A percentile compares a stretch with the other conserved stretches of the same genome.
Conservation (phyloP, 1,140 invertebrate species). For the Drosophila pallidifrons region DNA sequence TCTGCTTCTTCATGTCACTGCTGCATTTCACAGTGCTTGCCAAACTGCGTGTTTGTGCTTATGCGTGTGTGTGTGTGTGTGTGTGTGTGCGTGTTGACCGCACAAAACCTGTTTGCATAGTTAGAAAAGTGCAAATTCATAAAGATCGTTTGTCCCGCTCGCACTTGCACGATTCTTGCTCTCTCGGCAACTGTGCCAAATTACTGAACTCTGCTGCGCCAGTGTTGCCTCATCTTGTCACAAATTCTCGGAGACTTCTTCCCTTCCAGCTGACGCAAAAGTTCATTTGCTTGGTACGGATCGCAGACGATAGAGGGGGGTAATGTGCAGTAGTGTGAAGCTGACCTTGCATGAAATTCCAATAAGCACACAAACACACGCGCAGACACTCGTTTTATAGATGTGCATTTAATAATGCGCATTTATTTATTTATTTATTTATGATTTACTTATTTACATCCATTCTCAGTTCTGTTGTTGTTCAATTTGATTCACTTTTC, state of each 20-base stretch:
- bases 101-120: slow-evolving; percentile 37
- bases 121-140: slow-evolving; percentile 19
- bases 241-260: slow-evolving; percentile 23
- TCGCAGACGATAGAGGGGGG: background rate
- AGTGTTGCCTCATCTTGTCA: slow-evolving; percentile 2
- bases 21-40: slow-evolving; percentile 31
- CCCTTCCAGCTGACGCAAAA: slow-evolving; percentile 49
- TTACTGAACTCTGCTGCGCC: background rate
- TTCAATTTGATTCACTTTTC: slow-evolving; percentile 32
- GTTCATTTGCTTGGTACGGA: slow-evolving; percentile 66
- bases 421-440: slow-evolving; percentile 46
- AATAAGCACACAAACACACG: slow-evolving; percentile 18
- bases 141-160: slow-evolving; percentile 14
- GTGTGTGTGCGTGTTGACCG: background rate
- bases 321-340: background rate
- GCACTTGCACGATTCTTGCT: background rate
- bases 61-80: no score
- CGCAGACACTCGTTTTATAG: slow-evolving; percentile 3
- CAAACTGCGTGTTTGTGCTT: slow-evolving; percentile 2
- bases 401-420: slow-evolving; percentile 19
- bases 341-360: slow-evolving; percentile 47
- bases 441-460: slow-evolving; percentile 38
- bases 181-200: slow-evolving; percentile 15
- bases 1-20: slow-evolving; percentile 10
- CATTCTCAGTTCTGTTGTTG: slow-evolving; percentile 31